Percentiles rank a stretch among this genome's conserved stretches.
Evolutionary conservation across 1,140 invertebrate species (phyloP).

Genomic region (Meloidogyne hapla): DNA sequence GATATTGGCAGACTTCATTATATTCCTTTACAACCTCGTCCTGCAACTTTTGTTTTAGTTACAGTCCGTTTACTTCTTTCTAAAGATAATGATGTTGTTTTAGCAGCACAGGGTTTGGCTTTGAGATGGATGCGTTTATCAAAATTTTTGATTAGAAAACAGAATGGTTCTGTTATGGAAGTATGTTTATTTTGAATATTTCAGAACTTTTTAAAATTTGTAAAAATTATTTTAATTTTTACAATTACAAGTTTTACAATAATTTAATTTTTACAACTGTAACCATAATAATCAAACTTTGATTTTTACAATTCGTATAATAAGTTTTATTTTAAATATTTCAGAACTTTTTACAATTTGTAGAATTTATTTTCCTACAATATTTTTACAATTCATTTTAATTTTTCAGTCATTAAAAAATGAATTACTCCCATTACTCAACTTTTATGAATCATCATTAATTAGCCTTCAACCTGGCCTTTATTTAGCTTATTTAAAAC

Average conservation of each 20-base stretch:
- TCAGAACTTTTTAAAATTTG: too few relatives aligned
- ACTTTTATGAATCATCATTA: constrained; percentile 83
- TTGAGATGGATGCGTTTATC: constrained; percentile 47
- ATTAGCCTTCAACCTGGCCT: constrained; percentile 79
- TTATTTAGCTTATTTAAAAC: constrained; percentile 89
- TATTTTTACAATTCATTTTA: too few relatives aligned
- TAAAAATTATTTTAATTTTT: not conserved
- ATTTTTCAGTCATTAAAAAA: not conserved
- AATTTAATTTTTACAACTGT: too few relatives aligned
- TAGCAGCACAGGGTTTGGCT: constrained; percentile 32
- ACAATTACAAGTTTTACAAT: not conserved
- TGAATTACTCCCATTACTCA: constrained; percentile 71
- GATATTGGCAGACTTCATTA: constrained; percentile 89
- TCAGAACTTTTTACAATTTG: too few relatives aligned
- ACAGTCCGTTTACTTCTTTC: constrained; percentile 69
- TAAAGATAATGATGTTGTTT: not conserved
- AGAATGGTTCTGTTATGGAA: constrained; percentile 37
- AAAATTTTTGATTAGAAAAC: constrained; percentile 41
- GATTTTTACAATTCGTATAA: too few relatives aligned
- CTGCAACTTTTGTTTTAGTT: constrained; percentile 65
- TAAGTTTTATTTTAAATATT: too few relatives aligned
- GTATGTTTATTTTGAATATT: not conserved
- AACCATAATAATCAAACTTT: too few relatives aligned
- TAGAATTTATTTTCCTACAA: too few relatives aligned
- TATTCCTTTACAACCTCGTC: constrained; percentile 74